Conservation (phyloP, 2,888 invertebrate genomes). For the Tachina grossa region DNA sequence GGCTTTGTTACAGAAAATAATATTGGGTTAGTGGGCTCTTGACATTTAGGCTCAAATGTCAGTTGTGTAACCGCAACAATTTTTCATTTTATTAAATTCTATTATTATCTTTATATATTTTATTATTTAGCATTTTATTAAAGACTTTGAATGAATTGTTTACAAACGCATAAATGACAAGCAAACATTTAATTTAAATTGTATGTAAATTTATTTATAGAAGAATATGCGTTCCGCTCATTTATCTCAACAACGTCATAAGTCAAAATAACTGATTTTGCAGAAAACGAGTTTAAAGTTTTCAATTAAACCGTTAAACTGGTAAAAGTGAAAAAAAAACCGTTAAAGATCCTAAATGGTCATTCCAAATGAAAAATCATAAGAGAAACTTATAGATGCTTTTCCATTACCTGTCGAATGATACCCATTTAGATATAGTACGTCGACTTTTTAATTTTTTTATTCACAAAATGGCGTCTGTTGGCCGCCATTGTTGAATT, state of each 20-base stretch:
- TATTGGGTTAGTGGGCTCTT: constrained; percentile 50
- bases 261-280: too few relatives aligned
- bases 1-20: constrained; percentile 15
- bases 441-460: not conserved
- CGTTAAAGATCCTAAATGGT: too few relatives aligned
- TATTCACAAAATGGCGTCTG: not conserved
- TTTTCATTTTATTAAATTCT: constrained; percentile 2
- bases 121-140: not conserved
- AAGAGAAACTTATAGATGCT: too few relatives aligned
- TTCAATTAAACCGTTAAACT: too few relatives aligned
- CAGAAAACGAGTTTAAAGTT: too few relatives aligned
- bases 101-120: not conserved
- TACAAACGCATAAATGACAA: constrained; percentile 2
- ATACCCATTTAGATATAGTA: too few relatives aligned
- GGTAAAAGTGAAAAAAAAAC: too few relatives aligned
- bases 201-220: not conserved
- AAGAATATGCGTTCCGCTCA: not conserved
- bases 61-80: constrained; percentile 49
- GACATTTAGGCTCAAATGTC: constrained; percentile 48
- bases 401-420: too few relatives aligned
- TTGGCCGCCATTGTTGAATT: too few relatives aligned
- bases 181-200: constrained; percentile 29
- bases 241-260: not conserved
- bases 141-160: not conserved
- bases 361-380: too few relatives aligned